Evolutionary conservation across 2,797 vertebrate genomes (phyloP), one percentile per base, ranked within the genome.

Genomic region (Tachyglossus aculeatus): DNA sequence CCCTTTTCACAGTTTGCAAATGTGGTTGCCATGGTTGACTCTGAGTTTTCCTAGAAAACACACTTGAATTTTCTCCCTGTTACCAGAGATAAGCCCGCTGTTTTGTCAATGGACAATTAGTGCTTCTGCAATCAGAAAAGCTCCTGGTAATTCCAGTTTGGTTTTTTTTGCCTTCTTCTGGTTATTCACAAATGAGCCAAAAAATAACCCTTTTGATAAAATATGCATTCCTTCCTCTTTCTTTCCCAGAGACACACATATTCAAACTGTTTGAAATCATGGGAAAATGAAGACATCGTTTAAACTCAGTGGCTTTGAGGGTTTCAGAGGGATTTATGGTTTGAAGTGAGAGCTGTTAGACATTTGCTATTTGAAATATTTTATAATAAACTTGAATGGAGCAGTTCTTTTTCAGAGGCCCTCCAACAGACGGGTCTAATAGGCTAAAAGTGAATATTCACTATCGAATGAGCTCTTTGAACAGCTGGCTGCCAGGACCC

Each of bases 291-390:
- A 64, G 5, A 68, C 53, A 5, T 54, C 52, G 10, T 57, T 85
- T 69, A 70, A 67, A 39, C 0, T 43, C 9, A 24, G n/a, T 70
- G 37, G 5, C 78, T 71, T 83, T 72, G 51, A 77, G 78, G 59
- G 63, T 60, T 32, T 64, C 41, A 24, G n/a, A 80, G 69, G 70
- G 34, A 68, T 83, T 86, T 85, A 70, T 37, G 12, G 62, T 32
- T 31, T 71, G 59, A 33, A 67, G 64, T 47, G 60, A 65, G 44
- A 77, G 72, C 72, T 83, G 29, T 59, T 81, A 43, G 5, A 2
- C 18, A 15, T 81, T 51, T 83, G 75, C 72, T 78, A 62, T 67
- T 66, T 64, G 18, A 77, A 83, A 77, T 58, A 61, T 59, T 78
- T 76, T 81, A 58, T 73, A 75, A 25, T 62, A 74, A 44, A 43